Base-by-base conservation (phyloP, 2,113 vertebrate species). In the Leptocoma aspasia region DNA sequence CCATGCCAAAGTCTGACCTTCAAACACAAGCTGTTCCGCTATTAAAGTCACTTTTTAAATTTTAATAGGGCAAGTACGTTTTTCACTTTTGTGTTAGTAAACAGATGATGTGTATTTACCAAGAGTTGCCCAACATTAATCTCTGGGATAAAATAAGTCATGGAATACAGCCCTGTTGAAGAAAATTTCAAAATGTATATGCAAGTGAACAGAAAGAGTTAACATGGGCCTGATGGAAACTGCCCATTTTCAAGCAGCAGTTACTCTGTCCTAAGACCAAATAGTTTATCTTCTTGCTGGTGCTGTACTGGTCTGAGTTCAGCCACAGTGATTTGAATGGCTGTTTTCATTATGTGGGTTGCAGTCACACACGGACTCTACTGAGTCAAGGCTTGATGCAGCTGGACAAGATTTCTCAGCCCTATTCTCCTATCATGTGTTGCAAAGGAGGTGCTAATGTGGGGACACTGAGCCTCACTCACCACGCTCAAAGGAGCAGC, bases 1-100 rank as follows among this genome's bases (percentile, higher is more conserved):
- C 85, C 85, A 88, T 60, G 64, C 78, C 88, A 63, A 90, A 94
- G 56, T n/a, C 64, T 88, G 90, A 95, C 90, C 93, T 94, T 93
- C 85, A 95, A 95, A 94, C 59, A 73, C 93, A 95, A 95, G 92
- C 93, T 95, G 92, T 88, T 96, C 65, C 63, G 45, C 44, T 94
- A 49, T 47, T 77, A 64, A 86, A 92, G 54, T 63, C 0, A 5
- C 47, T 71, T 73, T n/a, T n/a, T n/a, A n/a, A n/a, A 68, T 56
- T 95, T 87, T 65, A 88, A 88, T 23, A 66, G 53, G 42, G 33
- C 75, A 91, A 90, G 42, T 59, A 56, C 4, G 39, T 66, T 87
- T 91, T 61, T 50, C 28, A 64, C 63, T 56, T 49, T 76, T 42
- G 33, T 77, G 39, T 76, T 82, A 87, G 78, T 72, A 95, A 94